Conservation (phyloP, 2,888 invertebrate species). For the Lucinisca nassula region DNA sequence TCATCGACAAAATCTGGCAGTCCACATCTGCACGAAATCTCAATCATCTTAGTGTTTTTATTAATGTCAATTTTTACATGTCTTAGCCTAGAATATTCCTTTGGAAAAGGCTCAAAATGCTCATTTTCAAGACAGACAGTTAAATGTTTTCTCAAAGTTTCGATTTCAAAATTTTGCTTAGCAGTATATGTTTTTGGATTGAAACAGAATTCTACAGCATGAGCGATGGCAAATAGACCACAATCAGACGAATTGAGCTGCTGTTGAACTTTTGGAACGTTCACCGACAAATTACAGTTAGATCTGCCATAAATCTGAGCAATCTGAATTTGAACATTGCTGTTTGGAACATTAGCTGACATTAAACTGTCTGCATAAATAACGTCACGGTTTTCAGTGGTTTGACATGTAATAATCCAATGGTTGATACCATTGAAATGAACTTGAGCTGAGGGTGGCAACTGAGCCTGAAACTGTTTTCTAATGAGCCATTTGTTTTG, state of each 20-base stretch:
- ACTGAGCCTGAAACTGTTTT: not conserved
- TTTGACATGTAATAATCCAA: not conserved
- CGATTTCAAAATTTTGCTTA: not conserved
- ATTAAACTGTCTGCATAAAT: not conserved
- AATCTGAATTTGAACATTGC: conserved; percentile 13
- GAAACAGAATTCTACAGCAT: not conserved
- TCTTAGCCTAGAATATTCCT: conserved; percentile 1
- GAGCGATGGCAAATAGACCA: not conserved
- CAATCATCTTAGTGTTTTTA: not conserved
- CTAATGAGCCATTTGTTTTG: not conserved
- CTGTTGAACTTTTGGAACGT: not conserved
- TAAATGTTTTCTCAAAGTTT: not conserved
- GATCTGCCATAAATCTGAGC: not conserved
- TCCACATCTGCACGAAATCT: no score
- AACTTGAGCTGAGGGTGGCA: not conserved
- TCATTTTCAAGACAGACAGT: not conserved
- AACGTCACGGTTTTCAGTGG: not conserved
- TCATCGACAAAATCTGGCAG: not conserved
- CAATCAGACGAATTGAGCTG: not conserved
- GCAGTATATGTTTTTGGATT: not conserved
- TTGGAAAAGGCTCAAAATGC: not conserved
- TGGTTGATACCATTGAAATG: not conserved
- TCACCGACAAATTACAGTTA: not conserved
- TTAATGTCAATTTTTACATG: not conserved
- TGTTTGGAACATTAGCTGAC: not conserved